Base-by-base conservation (phyloP, 2,113 vertebrate genomes). In the Hippocampus guttulatus region DNA sequence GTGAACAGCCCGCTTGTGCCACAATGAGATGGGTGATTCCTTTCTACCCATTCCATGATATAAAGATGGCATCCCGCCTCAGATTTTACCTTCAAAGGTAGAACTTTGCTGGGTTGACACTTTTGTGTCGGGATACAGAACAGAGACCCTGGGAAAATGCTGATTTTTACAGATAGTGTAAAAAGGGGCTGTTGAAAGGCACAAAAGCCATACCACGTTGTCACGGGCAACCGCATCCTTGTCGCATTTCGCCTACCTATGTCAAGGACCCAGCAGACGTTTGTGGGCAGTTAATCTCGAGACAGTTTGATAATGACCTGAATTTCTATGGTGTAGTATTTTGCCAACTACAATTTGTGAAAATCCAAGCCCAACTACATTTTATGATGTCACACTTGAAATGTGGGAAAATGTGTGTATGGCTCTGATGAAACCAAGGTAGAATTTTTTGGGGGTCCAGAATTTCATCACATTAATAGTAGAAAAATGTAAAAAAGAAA, bases 171-270 rank as follows among this genome's bases (percentile, higher is more conserved):
- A 15, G 23, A 11, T 25, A 12, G 55, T 7, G 23, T 23, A 11
- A 55, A 38, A 55, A 55, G 9, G 9, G 52, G 52, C n/a, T 55
- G n/a, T 58, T 27, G 64, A 69, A 18, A 54, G 63, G 33, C 67
- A 65, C 58, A 73, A 38, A 38, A 38, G 69, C 25, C 40, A 49
- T 47, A 33, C 25, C 72, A 71, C 40, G 47, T n/a, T 70, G 25
- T 68, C 62, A 47, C n/a, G 8, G 27, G 21, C 18, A 14, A 66
- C 16, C 6, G 2, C 1, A 30, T 2, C 23, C 30, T 66, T 11
- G 38, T 71, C 25, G 14, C 33, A 58, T 40, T 23, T 45, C 8
- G 45, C 12, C 11, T 33, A 2, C 20, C 38, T 11, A 25, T 3
- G 6, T n/a, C 41, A 64, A 11, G 52, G 20, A 41, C 23, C 23